Evolutionary conservation across 2,113 vertebrate genomes (phyloP), one percentile per base, ranked within the genome.

Genomic region (Paraplagusia blochii): DNA sequence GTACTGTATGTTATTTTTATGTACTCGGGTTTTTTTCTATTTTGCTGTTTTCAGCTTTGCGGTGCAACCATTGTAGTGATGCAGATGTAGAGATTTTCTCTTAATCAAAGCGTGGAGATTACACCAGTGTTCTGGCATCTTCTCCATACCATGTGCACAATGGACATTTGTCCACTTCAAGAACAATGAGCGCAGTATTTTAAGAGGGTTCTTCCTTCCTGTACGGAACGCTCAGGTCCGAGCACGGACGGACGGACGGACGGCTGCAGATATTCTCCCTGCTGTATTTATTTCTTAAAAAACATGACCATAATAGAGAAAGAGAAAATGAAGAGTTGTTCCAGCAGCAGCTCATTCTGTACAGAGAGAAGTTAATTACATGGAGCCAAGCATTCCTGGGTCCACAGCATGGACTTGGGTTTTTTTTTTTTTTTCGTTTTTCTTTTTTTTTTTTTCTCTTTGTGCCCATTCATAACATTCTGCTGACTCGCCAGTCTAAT

Each of bases 391-490:
- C 83, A 83, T 83, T 88, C 89, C 81, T 81, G 75, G 83, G 79
- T 80, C 58, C 57, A 82, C 84, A 65, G 80, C 53, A 53, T 83
- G 78, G 78, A 81, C 75, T 84, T 82, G 69, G 72, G 80, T 58
- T 82, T 86, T 89, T 85, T 16, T 39, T 29, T 58, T 81, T 85
- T 89, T 85, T 16, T n/a, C n/a, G n/a, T 42, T 58, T 82, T 86
- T 89, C 84, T 18, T 43, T 58, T 82, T 86, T 89, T 85, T 16
- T 39, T 39, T 39, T n/a, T 44, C 9, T 88, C 81, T 85, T 84
- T 77, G 85, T 81, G 81, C 82, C 79, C 84, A 83, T 88, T 89
- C 84, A 87, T 86, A 87, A 88, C 83, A 84, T 88, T 88, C 77
- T 87, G 88, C 88, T 89, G 87, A 90, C 82, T 83, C 77, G 77